phyloP scores from a whole-genome alignment of 2,113 vertebrate species.

The Excalfactoria chinensis region DNA sequence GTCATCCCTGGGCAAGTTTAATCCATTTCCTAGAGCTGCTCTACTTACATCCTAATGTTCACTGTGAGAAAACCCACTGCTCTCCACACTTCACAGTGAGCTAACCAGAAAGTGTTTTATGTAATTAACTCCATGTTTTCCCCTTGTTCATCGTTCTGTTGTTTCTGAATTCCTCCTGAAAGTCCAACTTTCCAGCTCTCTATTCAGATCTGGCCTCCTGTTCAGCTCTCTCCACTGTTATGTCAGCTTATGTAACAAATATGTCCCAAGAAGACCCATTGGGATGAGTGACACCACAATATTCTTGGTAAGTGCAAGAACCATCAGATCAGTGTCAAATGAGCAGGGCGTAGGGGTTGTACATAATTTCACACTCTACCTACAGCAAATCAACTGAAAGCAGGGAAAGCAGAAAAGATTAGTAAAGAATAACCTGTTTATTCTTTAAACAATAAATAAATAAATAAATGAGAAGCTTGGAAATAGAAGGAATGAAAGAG shows the following conservation, averaged over 20 bases:
- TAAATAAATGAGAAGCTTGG: neutral
- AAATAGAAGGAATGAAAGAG: constrained; percentile 12
- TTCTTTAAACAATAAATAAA: constrained; percentile 44
- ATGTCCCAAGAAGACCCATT: neutral
- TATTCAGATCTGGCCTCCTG: constrained; percentile 1
- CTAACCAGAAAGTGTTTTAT: neutral
- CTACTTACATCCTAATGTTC: neutral
- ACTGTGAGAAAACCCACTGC: neutral
- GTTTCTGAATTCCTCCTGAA: constrained; percentile 25
- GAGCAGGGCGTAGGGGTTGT: neutral
- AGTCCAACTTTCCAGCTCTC: constrained; percentile 18
- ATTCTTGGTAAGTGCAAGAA: neutral
- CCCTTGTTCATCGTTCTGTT: neutral
- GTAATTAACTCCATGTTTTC: neutral
- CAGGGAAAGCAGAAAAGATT: constrained; percentile 46
- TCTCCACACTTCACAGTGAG: neutral
- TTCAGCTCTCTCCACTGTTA: neutral
- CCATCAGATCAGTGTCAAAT: neutral
- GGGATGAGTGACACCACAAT: neutral
- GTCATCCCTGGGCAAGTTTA: neutral
- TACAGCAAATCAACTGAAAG: constrained; percentile 32
- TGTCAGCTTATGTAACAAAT: neutral
- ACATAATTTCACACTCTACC: constrained; percentile 9
- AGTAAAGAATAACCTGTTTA: constrained; percentile 45
- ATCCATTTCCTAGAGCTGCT: neutral